Evolutionary conservation across 2,797 vertebrate species (phyloP).

Genomic region (Discoglossus pictus): DNA sequence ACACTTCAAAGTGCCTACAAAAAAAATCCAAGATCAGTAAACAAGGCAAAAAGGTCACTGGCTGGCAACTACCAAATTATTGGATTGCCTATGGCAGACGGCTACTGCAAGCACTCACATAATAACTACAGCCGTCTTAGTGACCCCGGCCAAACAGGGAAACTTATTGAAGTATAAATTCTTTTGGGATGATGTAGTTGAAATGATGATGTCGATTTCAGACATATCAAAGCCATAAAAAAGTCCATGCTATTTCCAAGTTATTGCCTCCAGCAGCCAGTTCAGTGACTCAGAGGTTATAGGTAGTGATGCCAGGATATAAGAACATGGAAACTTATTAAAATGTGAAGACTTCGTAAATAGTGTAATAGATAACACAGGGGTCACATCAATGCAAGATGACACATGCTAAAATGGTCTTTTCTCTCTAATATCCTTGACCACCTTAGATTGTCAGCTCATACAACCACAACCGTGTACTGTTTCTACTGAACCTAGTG

Average conservation of each 20-base stretch:
- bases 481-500: too few species aligned
- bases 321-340: slow-evolving; percentile 40
- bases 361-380: slow-evolving; percentile 1
- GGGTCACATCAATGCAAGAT: slow-evolving; percentile 4
- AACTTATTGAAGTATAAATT: slow-evolving; percentile 31
- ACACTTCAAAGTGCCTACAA: slow-evolving; percentile 28
- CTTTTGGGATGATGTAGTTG: slow-evolving; percentile 40
- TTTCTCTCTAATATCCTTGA: too few species aligned
- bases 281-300: slow-evolving; percentile 38
- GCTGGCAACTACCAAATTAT: slow-evolving; percentile 29
- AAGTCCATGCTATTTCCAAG: slow-evolving; percentile 23
- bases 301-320: slow-evolving; percentile 16
- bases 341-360: slow-evolving; percentile 35
- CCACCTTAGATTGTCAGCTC: too few species aligned
- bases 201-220: slow-evolving; percentile 36
- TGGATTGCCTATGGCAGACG: slow-evolving; percentile 34
- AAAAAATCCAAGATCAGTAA: slow-evolving; percentile 28
- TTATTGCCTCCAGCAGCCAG: slow-evolving; percentile 31
- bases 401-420: too few species aligned
- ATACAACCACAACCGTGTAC: too few species aligned
- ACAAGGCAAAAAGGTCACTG: slow-evolving; percentile 30
- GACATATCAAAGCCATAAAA: slow-evolving; percentile 38
- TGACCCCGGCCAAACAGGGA: slow-evolving; percentile 28
- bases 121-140: slow-evolving; percentile 32
- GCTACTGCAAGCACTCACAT: slow-evolving; percentile 33